These are phyloP conservation scores for Sphaerophoria rueppellii DNA, from an alignment of 2,888 invertebrate species.

Conservation along the genomic window DNA sequence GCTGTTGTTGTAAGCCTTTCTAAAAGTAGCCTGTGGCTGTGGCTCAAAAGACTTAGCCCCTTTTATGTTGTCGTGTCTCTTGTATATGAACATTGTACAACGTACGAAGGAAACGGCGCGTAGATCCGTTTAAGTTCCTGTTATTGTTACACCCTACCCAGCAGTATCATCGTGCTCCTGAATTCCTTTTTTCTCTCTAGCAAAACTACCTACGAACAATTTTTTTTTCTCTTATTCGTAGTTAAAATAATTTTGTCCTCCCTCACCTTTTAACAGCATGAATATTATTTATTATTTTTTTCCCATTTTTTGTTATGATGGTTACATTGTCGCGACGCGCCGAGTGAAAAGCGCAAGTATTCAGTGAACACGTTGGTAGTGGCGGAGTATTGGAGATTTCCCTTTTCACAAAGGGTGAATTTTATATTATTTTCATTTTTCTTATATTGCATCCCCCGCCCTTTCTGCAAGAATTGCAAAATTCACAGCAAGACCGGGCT, in stretches of 20 bases:
- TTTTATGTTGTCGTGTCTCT: background rate
- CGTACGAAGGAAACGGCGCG: constrained; percentile 65
- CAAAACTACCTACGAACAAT: background rate
- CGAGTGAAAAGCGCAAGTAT: constrained; percentile 66
- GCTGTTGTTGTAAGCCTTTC: constrained; percentile 21
- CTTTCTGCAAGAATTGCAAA: constrained; percentile 32
- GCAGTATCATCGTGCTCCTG: constrained; percentile 47
- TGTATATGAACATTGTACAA: background rate
- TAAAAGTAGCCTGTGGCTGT: constrained; percentile 70
- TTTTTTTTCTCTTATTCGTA: constrained; percentile 20
- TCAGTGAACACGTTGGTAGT: constrained; percentile 51
- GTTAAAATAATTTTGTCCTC: constrained; percentile 53
- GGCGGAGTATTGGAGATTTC: constrained; percentile 24
- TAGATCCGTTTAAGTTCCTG: constrained; percentile 73
- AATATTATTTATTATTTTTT: constrained; percentile 45
- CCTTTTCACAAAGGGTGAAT: constrained; percentile 50
- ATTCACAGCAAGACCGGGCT: background rate
- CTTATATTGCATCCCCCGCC: constrained; percentile 30
- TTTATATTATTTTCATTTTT: constrained; percentile 48
- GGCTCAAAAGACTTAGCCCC: constrained; percentile 69
- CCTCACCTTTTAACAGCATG: constrained; percentile 62
- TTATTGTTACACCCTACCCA: constrained; percentile 48
- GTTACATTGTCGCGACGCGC: constrained; percentile 60
- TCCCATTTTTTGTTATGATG: constrained; percentile 10
- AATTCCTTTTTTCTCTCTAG: constrained; percentile 5